These are phyloP conservation scores for Crossaster papposus DNA, from an alignment of 53 echinoderm and acorn worm species.

Conservation along the genomic window DNA sequence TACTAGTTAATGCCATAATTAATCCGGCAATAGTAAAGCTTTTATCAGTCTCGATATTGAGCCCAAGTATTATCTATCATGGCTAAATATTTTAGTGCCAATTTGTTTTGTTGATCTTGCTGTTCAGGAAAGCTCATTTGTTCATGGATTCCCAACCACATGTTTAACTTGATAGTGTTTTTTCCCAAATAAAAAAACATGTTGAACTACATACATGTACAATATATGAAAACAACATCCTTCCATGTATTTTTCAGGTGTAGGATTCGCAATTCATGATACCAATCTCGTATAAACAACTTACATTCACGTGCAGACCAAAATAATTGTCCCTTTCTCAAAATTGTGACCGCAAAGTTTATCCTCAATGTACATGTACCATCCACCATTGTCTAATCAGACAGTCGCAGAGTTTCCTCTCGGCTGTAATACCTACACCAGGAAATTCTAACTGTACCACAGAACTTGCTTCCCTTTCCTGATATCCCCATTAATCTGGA, in stretches of 20 bases:
- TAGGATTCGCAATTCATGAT: not conserved
- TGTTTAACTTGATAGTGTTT: too few relatives aligned
- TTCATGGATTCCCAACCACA: too few relatives aligned
- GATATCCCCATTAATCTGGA: not conserved
- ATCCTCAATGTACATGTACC: not conserved
- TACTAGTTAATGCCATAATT: too few relatives aligned
- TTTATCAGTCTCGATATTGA: too few relatives aligned
- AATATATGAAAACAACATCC: too few relatives aligned
- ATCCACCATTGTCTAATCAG: slow-evolving; percentile 9
- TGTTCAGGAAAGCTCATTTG: too few relatives aligned
- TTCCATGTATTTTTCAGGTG: not conserved
- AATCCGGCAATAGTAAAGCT: too few relatives aligned
- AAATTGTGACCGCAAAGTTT: not conserved
- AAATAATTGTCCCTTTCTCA: not conserved
- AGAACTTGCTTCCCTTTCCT: slow-evolving; percentile 19
- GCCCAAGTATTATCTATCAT: too few relatives aligned
- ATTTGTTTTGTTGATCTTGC: too few relatives aligned
- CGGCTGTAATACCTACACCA: not conserved
- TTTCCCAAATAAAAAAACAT: too few relatives aligned
- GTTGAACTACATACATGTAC: too few relatives aligned
- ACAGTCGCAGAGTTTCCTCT: slow-evolving; percentile 33
- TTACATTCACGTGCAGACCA: not conserved
- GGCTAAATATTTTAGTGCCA: too few relatives aligned
- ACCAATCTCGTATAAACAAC: not conserved
- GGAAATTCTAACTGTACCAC: not conserved